Evolutionary conservation across 2,888 invertebrate genomes (phyloP), one percentile per base, ranked within the genome.

Genomic region (Candidula unifasciata): DNA sequence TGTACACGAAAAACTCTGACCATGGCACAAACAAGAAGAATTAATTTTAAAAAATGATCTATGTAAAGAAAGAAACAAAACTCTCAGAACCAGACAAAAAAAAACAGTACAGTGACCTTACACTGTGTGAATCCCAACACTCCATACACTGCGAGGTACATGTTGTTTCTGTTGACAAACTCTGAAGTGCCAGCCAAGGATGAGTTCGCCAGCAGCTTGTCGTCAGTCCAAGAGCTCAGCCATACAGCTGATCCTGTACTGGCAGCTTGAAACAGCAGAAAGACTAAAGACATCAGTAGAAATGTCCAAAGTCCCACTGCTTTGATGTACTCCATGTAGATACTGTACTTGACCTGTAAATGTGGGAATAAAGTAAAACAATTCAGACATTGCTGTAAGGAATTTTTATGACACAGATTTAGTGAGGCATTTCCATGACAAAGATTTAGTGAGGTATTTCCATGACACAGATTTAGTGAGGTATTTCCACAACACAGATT

Each of bases 251-350:
- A 88, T 57, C 76, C 69, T 8, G 91, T 88, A 33, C 87, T 86
- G 37, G 87, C 84, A 3, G 84, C 85, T 85, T 91, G 91, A 86
- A 89, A 90, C 6, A 89, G 52, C 33, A 88, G 57, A 85, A 89
- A 91, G 86, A 89, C 86, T 8, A 90, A 95, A 93, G 97, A 96
- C 94, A 97, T 96, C 0, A 96, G 86, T 83, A 97, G 94, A 10
- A 97, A 97, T 44, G 96, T 93, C 0, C 96, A 95, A 81, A 97
- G 94, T 81, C 96, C 94, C 89, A 97, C 93, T 74, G 98, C 97
- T 93, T 95, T 95, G 88, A 98, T 94, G 93, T 98, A 99, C 93
- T 97, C 96, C 90, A 96, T 95, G 94, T 98, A 98, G 0, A 99
- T 97, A 87, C 95, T 94, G 95, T 96, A 96, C 94, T 97, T 97